These are phyloP conservation scores for Scleropages formosus DNA, from an alignment of 2,797 vertebrate genomes.

Conservation along the genomic window DNA sequence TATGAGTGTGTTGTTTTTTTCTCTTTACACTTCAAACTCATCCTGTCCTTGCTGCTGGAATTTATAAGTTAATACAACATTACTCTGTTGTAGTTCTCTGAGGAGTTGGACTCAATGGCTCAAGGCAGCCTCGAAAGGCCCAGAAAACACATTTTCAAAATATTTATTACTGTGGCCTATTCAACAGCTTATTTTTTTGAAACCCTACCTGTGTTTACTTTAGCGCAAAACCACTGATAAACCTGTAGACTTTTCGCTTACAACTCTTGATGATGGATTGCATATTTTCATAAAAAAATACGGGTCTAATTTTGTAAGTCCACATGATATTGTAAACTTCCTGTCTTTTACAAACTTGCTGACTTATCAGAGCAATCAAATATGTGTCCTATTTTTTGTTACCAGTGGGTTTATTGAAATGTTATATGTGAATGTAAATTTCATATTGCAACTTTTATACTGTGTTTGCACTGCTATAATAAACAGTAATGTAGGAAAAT, in stretches of 20 bases:
- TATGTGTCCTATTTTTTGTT: conserved; percentile 75
- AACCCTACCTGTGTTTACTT: conserved; percentile 29
- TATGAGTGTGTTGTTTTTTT: conserved; percentile 8
- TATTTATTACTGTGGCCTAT: conserved; percentile 31
- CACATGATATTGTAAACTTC: conserved; percentile 70
- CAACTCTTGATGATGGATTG: conserved; percentile 45
- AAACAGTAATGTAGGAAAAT: conserved; percentile 69
- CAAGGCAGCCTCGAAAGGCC: conserved; percentile 3
- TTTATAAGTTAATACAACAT: conserved; percentile 30
- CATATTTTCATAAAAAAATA: conserved; percentile 74
- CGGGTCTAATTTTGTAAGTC: conserved; percentile 79
- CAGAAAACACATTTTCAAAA: conserved; percentile 31
- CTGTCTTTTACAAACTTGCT: conserved; percentile 71
- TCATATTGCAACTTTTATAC: conserved; percentile 80
- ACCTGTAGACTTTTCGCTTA: conserved; percentile 50
- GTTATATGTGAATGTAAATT: conserved; percentile 80
- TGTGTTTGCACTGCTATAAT: conserved; percentile 77
- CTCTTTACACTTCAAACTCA: conserved; percentile 27
- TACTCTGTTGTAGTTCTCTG: conserved; percentile 28
- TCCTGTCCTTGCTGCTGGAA: conserved; percentile 26
- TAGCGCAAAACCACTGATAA: conserved; percentile 55
- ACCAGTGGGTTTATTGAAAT: conserved; percentile 68
- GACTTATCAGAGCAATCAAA: conserved; percentile 64
- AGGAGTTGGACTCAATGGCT: conserved; percentile 19
- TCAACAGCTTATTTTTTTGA: conserved; percentile 19